These are phyloP conservation scores for Cyaniris semiargus DNA, from an alignment of 2,888 invertebrate genomes.

Conservation along the genomic window DNA sequence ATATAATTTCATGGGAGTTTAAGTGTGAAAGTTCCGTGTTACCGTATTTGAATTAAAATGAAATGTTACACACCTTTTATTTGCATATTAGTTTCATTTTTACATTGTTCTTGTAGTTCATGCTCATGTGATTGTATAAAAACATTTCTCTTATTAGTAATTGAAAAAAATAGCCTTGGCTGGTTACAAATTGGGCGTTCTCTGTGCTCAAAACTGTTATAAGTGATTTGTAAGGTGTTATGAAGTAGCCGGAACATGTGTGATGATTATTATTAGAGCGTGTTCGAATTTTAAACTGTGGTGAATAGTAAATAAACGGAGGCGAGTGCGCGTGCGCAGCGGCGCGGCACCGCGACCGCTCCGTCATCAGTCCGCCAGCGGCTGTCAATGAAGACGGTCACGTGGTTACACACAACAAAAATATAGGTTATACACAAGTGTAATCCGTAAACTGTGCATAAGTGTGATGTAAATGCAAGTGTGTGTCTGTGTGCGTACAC, in stretches of 20 bases:
- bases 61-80: neutral
- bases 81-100: neutral
- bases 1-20: neutral
- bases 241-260: conserved; percentile 49
- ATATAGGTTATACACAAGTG: conserved; percentile 4
- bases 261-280: conserved; percentile 70
- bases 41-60: neutral
- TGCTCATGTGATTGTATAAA: neutral
- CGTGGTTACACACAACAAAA: conserved; percentile 5
- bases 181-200: neutral
- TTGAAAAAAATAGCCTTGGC: neutral
- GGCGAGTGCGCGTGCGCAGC: conserved; percentile 64
- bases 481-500: conserved; percentile 48
- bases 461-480: conserved; percentile 40
- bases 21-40: neutral
- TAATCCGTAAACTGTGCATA: conserved; percentile 34
- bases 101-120: neutral
- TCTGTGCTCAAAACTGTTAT: neutral
- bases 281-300: conserved; percentile 67
- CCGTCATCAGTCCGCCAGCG: conserved; percentile 62
- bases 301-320: conserved; percentile 77
- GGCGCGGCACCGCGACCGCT: conserved; percentile 48
- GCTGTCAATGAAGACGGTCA: conserved; percentile 64
- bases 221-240: conserved; percentile 31
- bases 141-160: neutral